These are phyloP conservation scores for Rhynchomys soricoides DNA, from an alignment of 2,113 vertebrate genomes.

Conservation along the genomic window DNA sequence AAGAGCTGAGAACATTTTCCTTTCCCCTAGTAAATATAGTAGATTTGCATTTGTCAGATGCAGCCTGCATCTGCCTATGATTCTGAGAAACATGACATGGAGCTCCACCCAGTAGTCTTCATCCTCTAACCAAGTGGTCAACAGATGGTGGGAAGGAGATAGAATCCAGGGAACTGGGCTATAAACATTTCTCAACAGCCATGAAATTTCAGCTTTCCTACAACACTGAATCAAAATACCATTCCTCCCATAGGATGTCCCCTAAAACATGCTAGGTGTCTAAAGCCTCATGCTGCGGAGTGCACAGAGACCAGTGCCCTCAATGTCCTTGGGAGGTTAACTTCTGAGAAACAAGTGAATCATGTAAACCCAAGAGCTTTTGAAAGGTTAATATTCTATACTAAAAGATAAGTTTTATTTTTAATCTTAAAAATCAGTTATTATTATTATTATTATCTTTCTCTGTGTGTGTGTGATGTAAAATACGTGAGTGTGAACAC, in stretches of 20 bases:
- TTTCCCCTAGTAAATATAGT: not conserved
- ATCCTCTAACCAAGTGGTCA: not conserved
- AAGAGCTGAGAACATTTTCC: not conserved
- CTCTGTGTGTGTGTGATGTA: not conserved
- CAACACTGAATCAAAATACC: not conserved
- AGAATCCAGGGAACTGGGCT: not conserved
- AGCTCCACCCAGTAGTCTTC: not conserved
- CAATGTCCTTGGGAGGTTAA: not conserved
- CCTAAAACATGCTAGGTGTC: not conserved
- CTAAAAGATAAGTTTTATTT: not conserved
- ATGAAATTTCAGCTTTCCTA: constrained; percentile 10
- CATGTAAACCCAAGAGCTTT: not conserved
- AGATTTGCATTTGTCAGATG: not conserved
- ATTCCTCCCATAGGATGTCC: not conserved
- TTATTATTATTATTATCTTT: too few relatives aligned
- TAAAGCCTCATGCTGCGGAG: too few relatives aligned
- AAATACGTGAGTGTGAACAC: not conserved
- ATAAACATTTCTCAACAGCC: not conserved
- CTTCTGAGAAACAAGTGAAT: not conserved
- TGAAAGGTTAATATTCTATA: not conserved
- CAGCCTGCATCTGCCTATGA: not conserved
- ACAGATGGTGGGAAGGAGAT: not conserved
- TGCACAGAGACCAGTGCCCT: not conserved
- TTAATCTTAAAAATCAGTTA: not conserved
- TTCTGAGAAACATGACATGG: not conserved